Evolutionary conservation across 2,888 invertebrate genomes (phyloP).

Genomic region (Brenthis ino): DNA sequence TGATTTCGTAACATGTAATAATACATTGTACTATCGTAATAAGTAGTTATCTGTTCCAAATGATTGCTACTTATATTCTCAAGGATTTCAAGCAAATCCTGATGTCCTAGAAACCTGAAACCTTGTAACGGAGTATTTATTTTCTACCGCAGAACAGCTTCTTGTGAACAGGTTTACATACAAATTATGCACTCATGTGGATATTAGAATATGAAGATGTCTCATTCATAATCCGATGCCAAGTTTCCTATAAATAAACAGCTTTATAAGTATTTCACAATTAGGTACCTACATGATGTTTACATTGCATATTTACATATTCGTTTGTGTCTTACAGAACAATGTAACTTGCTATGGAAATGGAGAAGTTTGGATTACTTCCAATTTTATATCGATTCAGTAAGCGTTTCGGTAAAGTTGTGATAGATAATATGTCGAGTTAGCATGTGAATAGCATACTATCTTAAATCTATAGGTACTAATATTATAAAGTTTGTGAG

Average conservation of each 20-base stretch:
- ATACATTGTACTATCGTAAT: neutral
- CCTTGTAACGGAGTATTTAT: constrained; percentile 31
- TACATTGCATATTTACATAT: neutral
- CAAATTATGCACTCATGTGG: constrained; percentile 30
- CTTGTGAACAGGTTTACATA: constrained; percentile 31
- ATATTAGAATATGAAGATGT: constrained; percentile 36
- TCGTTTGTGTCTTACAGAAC: neutral
- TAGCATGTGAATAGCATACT: too few relatives aligned
- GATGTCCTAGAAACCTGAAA: constrained; percentile 41
- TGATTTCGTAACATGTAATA: too few relatives aligned
- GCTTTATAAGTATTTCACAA: constrained; percentile 25
- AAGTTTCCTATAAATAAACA: constrained; percentile 22
- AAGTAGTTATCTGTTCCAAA: constrained; percentile 12
- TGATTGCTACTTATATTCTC: constrained; percentile 27
- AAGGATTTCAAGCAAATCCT: constrained; percentile 38
- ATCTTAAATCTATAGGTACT: too few relatives aligned
- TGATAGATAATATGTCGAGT: too few relatives aligned
- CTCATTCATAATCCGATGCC: constrained; percentile 25
- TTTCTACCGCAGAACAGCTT: constrained; percentile 25
- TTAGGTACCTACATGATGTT: neutral
- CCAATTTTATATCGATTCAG: too few relatives aligned
- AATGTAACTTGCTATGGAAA: too few relatives aligned
- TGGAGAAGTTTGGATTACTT: too few relatives aligned
- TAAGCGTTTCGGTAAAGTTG: too few relatives aligned
- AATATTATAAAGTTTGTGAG: too few relatives aligned